Conservation (phyloP, 2,113 vertebrate species). For the Crotalus viridis region DNA sequence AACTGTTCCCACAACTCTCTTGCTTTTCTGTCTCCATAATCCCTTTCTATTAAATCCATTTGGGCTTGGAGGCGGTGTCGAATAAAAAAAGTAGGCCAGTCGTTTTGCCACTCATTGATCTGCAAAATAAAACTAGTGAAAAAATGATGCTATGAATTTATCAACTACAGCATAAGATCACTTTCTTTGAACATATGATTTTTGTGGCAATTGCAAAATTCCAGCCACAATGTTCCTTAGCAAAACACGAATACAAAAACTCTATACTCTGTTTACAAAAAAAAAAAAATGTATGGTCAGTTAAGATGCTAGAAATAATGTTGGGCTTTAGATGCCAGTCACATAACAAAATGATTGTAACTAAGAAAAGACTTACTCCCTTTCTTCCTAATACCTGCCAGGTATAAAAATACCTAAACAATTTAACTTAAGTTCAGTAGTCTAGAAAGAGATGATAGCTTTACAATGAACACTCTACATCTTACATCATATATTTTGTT, state of each 20-base stretch:
- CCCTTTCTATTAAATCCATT: constrained; percentile 78
- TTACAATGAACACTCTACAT: neutral
- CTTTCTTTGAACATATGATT: neutral
- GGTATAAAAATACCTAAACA: neutral
- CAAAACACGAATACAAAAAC: neutral
- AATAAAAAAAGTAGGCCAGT: constrained; percentile 84
- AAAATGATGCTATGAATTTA: neutral
- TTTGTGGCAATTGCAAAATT: neutral
- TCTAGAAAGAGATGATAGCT: neutral
- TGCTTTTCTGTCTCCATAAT: constrained; percentile 85
- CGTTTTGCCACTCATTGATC: constrained; percentile 86
- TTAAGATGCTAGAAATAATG: neutral
- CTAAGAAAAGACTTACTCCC: neutral
- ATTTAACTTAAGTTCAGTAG: neutral
- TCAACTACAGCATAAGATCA: neutral
- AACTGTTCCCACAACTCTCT: constrained; percentile 83
- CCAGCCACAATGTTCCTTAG: neutral
- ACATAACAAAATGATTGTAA: neutral
- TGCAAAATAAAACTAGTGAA: constrained; percentile 41
- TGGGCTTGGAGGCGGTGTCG: constrained; percentile 82
- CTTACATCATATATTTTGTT: neutral
- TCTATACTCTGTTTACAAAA: neutral
- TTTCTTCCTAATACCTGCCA: neutral
- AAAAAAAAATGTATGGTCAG: neutral
- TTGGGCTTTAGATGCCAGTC: neutral